phyloP scores from a whole-genome alignment of 2,797 vertebrate genomes.

The Ctenosaura bakeri region DNA sequence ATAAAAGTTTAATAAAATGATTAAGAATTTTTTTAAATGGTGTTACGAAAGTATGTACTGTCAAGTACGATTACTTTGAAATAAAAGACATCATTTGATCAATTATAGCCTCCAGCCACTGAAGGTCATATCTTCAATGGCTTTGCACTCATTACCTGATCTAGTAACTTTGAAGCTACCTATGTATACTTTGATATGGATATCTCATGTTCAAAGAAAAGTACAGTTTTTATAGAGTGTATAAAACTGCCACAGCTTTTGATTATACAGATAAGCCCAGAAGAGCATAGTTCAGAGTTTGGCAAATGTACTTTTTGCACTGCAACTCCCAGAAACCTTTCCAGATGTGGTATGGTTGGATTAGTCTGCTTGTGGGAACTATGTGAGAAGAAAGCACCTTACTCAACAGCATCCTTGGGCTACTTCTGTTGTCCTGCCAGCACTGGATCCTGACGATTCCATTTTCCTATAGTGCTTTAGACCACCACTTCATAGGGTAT shows the following conservation, averaged over 20 bases:
- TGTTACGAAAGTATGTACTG: neutral
- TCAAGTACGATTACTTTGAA: neutral
- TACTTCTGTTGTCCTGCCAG: neutral
- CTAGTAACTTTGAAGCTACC: slow-evolving; percentile 34
- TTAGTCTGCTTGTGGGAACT: neutral
- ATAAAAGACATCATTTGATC: slow-evolving; percentile 24
- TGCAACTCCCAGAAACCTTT: too few relatives aligned
- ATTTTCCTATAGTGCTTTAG: neutral
- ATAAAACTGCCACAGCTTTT: neutral
- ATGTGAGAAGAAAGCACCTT: neutral
- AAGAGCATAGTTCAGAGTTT: too few relatives aligned
- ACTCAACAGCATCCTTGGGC: neutral
- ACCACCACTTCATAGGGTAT: too few relatives aligned
- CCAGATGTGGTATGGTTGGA: too few relatives aligned
- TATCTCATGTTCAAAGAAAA: neutral
- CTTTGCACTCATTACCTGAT: neutral
- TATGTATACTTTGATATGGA: neutral
- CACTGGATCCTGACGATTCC: neutral
- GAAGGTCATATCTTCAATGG: slow-evolving; percentile 15
- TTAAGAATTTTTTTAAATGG: slow-evolving; percentile 23
- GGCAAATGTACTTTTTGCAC: too few relatives aligned
- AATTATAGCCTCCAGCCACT: neutral
- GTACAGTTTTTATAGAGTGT: too few relatives aligned
- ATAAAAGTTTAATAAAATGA: slow-evolving; percentile 29
- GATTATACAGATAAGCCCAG: neutral